Base-by-base conservation (phyloP, 2,797 vertebrate genomes). In the Triplophysa bombifrons region DNA sequence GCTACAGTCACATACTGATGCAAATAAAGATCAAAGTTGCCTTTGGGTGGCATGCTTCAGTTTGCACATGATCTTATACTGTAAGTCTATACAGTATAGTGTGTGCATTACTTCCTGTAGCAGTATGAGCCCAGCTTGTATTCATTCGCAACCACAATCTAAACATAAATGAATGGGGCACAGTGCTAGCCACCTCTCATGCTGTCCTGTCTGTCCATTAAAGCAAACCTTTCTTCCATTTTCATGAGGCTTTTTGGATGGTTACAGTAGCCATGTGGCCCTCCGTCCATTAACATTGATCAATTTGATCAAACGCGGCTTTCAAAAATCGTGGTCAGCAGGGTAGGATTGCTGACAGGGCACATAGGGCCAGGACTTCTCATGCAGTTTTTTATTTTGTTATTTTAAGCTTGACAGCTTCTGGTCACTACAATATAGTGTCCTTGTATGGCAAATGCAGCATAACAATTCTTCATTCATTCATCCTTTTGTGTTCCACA, bases 11-110 rank as follows among this genome's bases (percentile, higher is more conserved):
- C 46, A 41, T 48, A 61, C 61, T 25, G 51, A 51, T 71, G n/a
- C 27, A 41, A 61, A 61, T 38, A 69, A 77, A 70, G 67, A 63
- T 58, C 46, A 22, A 22, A 22, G 27, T 65, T 64, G 67, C 11
- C 9, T 9, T 50, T 63, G 58, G 30, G 53, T 30, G 27, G 14
- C 11, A 41, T 70, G 67, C 67, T 25, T 63, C 44, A 3, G n/a
- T 63, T 70, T 27, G 74, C 19, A 70, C 55, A 66, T 27, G 25
- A 27, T 7, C n/a, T 20, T 75, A 16, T 19, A 51, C 25, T 38
- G 14, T 69, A 48, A 76, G 58, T 58, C 53, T 38, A 7, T 58
- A 30, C 38, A 48, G 38, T 48, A 20, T 38, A 38, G 30, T 8
- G 22, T n/a, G 56, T 60, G 27, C 19, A 19, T 27, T 17, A 19